Evolutionary conservation across 2,113 vertebrate species (phyloP).

Genomic region (Psophia crepitans): DNA sequence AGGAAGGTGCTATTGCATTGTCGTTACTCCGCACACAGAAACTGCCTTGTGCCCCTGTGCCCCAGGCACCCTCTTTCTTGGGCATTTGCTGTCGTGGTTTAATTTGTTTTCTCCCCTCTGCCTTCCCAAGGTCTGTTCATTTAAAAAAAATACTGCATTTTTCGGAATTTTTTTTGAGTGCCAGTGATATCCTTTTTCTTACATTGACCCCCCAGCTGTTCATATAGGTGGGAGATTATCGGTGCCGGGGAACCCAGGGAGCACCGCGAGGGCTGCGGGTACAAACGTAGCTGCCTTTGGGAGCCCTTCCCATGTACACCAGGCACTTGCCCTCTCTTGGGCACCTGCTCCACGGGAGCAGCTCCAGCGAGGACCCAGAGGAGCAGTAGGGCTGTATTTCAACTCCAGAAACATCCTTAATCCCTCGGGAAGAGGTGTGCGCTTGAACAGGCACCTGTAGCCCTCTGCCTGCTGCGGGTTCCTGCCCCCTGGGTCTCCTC

Average conservation of each 20-base stretch:
- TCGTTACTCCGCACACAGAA: neutral
- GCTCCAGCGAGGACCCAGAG: neutral
- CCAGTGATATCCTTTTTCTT: neutral
- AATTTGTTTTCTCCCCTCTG: neutral
- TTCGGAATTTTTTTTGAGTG: neutral
- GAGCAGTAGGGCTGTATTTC: neutral
- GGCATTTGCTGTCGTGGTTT: neutral
- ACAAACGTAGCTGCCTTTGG: neutral
- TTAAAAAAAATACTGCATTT: neutral
- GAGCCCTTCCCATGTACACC: rapidly evolving
- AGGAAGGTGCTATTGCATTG: neutral
- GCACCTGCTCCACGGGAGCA: neutral
- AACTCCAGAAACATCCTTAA: neutral
- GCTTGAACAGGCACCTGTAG: neutral
- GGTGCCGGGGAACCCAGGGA: neutral
- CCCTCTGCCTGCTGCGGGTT: neutral
- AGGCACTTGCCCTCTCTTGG: neutral
- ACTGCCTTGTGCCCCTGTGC: neutral
- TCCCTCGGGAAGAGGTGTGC: neutral
- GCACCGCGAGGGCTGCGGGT: neutral
- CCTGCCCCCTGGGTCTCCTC: neutral
- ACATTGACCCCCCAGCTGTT: neutral
- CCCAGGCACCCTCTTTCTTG: neutral
- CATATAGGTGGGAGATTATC: neutral
- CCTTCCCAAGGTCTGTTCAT: neutral